phyloP scores from a whole-genome alignment of 2,888 invertebrate species.

The Chloroclystis v-ata region DNA sequence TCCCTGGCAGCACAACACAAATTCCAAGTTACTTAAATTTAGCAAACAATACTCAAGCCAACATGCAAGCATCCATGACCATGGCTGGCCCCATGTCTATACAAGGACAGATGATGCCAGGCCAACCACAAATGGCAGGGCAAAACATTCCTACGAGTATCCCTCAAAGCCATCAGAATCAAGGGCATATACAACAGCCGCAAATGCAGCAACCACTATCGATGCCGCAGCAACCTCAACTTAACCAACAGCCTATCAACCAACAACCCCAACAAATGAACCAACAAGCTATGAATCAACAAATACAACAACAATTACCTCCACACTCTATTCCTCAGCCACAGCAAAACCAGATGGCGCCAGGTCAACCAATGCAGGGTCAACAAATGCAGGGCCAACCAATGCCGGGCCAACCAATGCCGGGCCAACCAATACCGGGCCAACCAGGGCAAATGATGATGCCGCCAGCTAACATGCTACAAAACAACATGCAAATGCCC shows the following conservation, averaged over 20 bases:
- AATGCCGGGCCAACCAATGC: conserved; percentile 38
- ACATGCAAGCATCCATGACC: conserved; percentile 39
- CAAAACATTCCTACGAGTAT: conserved; percentile 42
- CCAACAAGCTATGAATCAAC: conserved; percentile 34
- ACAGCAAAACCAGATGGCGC: conserved; percentile 28
- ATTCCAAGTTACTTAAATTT: conserved; percentile 53
- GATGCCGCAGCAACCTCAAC: conserved; percentile 24
- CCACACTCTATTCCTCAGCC: conserved; percentile 24
- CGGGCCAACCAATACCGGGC: conserved; percentile 38
- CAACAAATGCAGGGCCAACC: too few relatives aligned
- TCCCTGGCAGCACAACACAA: conserved; percentile 55
- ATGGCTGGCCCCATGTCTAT: conserved; percentile 50
- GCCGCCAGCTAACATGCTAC: conserved; percentile 37
- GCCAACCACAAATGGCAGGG: conserved; percentile 42
- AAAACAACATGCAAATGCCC: conserved; percentile 33
- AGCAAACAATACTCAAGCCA: conserved; percentile 49
- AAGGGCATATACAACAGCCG: conserved; percentile 39
- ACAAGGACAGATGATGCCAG: conserved; percentile 42
- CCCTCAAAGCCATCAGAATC: conserved; percentile 37
- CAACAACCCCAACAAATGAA: conserved; percentile 25
- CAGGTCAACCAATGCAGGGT: too few relatives aligned
- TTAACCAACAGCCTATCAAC: conserved; percentile 28
- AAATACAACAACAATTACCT: conserved; percentile 24
- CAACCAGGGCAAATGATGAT: conserved; percentile 42
- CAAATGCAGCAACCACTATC: conserved; percentile 22